A percentile compares a stretch with the other conserved stretches of the same genome.
phyloP scores from a whole-genome alignment of 2,888 invertebrate genomes.

The Dynastes hyllus region DNA sequence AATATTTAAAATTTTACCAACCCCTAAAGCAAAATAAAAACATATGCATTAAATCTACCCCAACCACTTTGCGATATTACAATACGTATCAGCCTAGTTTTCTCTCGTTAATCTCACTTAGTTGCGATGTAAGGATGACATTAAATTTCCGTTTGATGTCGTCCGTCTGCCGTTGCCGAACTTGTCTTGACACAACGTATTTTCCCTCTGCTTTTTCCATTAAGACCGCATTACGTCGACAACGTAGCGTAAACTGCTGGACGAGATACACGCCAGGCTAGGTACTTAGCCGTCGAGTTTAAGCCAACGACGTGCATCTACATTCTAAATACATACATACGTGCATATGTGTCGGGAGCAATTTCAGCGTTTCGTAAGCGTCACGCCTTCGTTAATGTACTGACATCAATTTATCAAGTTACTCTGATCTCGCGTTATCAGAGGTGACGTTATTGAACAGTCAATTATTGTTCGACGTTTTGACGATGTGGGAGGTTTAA shows the following conservation, averaged over 20 bases:
- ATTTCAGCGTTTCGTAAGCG: not conserved
- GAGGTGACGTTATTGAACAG: not conserved
- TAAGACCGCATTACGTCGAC: conserved; percentile 9
- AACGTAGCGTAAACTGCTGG: not conserved
- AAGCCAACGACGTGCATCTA: not conserved
- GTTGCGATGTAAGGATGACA: not conserved
- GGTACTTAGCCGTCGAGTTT: not conserved
- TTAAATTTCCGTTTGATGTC: conserved; percentile 32
- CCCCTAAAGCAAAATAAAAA: too few relatives aligned
- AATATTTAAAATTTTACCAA: too few relatives aligned
- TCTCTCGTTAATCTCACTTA: too few relatives aligned
- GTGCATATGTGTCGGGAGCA: conserved; percentile 1
- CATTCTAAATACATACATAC: not conserved
- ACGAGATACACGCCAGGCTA: not conserved
- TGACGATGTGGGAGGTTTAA: not conserved
- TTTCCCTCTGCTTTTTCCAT: conserved; percentile 25
- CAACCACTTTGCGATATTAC: too few relatives aligned
- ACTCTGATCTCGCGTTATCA: not conserved
- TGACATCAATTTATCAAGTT: not conserved
- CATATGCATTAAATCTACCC: too few relatives aligned
- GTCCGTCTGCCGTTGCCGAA: conserved; percentile 17
- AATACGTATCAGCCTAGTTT: too few relatives aligned
- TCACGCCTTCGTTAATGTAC: not conserved
- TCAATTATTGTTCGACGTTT: not conserved
- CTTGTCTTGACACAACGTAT: not conserved